Base-by-base conservation (phyloP, 2,797 vertebrate genomes). In the Dipus sagitta region DNA sequence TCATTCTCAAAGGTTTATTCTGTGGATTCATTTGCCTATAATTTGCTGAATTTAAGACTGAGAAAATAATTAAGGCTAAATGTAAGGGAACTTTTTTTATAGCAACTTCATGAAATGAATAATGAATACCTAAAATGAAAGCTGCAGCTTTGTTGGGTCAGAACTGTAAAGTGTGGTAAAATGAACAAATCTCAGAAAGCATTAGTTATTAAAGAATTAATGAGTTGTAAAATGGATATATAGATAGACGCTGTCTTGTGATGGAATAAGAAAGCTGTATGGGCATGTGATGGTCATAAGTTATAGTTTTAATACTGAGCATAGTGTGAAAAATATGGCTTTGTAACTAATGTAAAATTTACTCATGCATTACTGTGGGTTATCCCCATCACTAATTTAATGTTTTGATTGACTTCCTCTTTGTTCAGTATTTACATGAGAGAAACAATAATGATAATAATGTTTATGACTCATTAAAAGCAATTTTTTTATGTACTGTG, bases 331-430 rank as follows among this genome's bases (percentile, higher is more conserved):
- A 96, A 96, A 89, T 86, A 58, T 32, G 90, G 24, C 74, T 92
- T 94, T 90, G 23, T 86, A 86, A 90, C 20, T 67, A 86, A 47
- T 78, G 34, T 88, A 88, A 90, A 92, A 88, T 38, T 78, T 91
- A 80, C 52, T n/a, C 24, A 90, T 68, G 24, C 12, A 9, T 89
- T 76, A 71, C 11, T 80, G 65, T 84, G 86, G 60, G 52, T 80
- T 93, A 68, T 91, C 67, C 52, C 64, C n/a, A 88, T n/a, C 42
- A 92, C 47, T 64, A 62, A 28, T 23, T 92, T 92, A 77, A 76
- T 78, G n/a, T 84, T 47, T 91, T 86, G 68, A 90, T 67, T 85
- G 23, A 88, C 68, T 86, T 96, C 28, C 64, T 92, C 68, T 92
- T 88, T 71, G 52, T 70, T 96, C 18, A 90, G 86, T 81, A 15